Base-by-base conservation (phyloP, 2,888 invertebrate species). In the Aporophyla lueneburgensis region DNA sequence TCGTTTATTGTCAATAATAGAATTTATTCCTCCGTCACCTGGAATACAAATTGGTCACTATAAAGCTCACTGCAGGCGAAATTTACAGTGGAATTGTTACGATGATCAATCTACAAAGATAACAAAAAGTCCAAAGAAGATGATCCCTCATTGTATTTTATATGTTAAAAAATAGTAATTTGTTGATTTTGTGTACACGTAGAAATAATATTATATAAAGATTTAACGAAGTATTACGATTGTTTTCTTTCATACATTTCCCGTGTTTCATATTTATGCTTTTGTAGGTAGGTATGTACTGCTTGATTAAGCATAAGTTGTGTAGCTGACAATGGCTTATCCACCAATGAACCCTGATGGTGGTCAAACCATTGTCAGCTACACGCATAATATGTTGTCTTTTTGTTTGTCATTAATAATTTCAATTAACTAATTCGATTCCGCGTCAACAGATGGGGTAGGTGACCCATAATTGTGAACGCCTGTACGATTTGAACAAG, bases 141-240 rank as follows among this genome's bases (percentile, higher is more conserved):
- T 54, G 12, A 54, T 54, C 54, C 54, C 54, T 5, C n/a, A n/a
- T 54, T n/a, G 54, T n/a, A 54, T 54, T n/a, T n/a, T 56, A n/a
- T n/a, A 56, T n/a, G 54, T 6, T 14, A 56, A n/a, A n/a, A n/a
- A 14, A n/a, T n/a, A n/a, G 2, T 12, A 40, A 40, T 40, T 43
- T 56, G 6, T 61, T 33, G 33, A 33, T 61, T 61, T 61, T 21
- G 5, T 21, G 59, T 33, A 61, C 33, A 59, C 10, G 9, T 59
- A 59, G 27, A 59, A 59, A 59, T 59, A 59, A 59, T 59, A 59
- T 33, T 59, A 59, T 4, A 59, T 27, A 59, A 59, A 59, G 59
- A 33, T 59, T 59, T 59, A 19, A 59, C 19, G 27, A 59, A 4
- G 19, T 59, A 33, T 3, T 59, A 59, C 9, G 19, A 9, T 43